Evolutionary conservation across 2,797 vertebrate genomes (phyloP).

Genomic region (Rhinoraja longicauda): DNA sequence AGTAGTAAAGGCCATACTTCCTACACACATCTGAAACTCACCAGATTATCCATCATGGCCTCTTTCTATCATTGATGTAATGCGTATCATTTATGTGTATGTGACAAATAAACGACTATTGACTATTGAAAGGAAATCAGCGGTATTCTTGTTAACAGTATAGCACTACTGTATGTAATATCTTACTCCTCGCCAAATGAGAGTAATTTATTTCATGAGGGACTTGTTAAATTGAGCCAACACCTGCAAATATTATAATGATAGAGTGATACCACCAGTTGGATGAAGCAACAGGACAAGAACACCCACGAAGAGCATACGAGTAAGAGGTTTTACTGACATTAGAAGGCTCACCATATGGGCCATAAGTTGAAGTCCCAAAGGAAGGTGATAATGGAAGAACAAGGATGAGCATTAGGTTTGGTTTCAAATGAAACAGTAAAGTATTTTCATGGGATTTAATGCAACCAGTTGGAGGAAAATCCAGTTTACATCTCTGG

Average conservation of each 20-base stretch:
- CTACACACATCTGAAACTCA: background rate
- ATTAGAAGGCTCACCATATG: background rate
- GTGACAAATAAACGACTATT: no score
- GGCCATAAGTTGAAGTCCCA: background rate
- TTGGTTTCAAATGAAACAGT: background rate
- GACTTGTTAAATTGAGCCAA: background rate
- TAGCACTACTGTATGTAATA: background rate
- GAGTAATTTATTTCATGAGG: background rate
- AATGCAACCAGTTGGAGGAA: background rate
- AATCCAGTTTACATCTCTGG: background rate
- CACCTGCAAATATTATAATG: background rate
- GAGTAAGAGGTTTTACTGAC: background rate
- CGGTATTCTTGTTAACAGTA: background rate
- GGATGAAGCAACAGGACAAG: background rate
- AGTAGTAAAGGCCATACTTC: background rate
- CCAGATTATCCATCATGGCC: background rate
- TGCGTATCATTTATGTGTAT: no score
- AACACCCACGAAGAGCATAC: background rate
- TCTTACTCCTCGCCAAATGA: background rate
- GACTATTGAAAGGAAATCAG: background rate
- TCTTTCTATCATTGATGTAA: background rate
- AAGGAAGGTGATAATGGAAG: background rate
- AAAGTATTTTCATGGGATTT: background rate
- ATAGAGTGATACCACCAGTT: background rate
- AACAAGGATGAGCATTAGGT: background rate